phyloP scores from a whole-genome alignment of 2,888 invertebrate species.

The Neoascia interrupta region DNA sequence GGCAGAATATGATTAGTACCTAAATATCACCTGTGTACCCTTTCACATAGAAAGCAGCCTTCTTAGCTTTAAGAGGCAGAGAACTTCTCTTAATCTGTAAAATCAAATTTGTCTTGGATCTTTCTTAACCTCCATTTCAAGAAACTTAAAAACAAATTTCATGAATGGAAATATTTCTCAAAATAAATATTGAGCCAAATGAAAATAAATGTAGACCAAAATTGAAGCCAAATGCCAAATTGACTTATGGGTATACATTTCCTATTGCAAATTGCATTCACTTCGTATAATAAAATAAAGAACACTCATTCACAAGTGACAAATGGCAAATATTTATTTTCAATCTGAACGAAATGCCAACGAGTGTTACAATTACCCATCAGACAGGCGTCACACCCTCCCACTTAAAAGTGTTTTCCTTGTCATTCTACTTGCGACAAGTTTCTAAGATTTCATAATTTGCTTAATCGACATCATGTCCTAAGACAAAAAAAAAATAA shows the following conservation, averaged over 20 bases:
- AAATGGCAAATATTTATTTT: constrained; percentile 30
- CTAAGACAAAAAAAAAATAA: constrained; percentile 7
- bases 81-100: too few species aligned
- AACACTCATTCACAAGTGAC: constrained; percentile 38
- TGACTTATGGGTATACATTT: constrained; percentile 30
- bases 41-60: too few species aligned
- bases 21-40: too few species aligned
- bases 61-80: too few species aligned
- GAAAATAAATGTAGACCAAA: neutral
- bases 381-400: constrained; percentile 43
- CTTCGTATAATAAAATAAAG: neutral
- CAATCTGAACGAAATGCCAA: constrained; percentile 22
- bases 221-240: neutral
- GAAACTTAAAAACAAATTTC: too few species aligned
- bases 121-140: too few species aligned
- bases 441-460: constrained; percentile 54
- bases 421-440: neutral
- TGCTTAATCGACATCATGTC: constrained; percentile 40
- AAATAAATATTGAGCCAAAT: too few species aligned
- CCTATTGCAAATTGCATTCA: constrained; percentile 7
- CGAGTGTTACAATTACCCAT: constrained; percentile 5
- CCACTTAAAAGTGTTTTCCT: constrained; percentile 19
- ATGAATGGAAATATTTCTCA: too few species aligned
- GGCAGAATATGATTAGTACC: too few species aligned
- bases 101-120: too few species aligned